Conservation (phyloP, 2,113 vertebrate species). For the Acrocephalus kingi region DNA sequence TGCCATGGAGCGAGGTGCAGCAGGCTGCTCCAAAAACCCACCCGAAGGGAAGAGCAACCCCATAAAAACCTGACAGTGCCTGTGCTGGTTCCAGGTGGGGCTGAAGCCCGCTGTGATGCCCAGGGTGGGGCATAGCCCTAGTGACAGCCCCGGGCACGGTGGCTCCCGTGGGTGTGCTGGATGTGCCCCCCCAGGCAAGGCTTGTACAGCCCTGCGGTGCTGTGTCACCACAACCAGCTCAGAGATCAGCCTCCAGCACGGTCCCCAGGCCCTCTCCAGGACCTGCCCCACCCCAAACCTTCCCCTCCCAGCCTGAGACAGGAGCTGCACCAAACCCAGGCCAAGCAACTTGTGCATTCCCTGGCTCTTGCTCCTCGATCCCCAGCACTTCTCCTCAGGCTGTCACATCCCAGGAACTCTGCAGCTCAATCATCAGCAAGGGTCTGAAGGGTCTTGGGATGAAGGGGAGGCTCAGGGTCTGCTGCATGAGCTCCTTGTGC, state of each 20-base stretch:
- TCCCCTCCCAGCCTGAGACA: rapidly evolving
- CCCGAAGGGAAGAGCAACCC: neutral
- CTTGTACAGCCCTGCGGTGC: rapidly evolving
- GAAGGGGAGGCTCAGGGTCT: neutral
- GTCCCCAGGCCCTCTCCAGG: neutral
- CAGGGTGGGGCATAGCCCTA: rapidly evolving
- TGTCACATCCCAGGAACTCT: rapidly evolving
- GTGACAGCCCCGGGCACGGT: neutral
- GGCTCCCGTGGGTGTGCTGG: neutral
- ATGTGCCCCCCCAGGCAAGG: neutral
- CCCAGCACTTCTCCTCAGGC: rapidly evolving
- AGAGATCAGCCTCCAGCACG: neutral
- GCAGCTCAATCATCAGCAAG: neutral
- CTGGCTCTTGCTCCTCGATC: rapidly evolving
- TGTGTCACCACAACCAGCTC: neutral
- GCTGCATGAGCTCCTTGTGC: rapidly evolving
- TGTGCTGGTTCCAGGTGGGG: rapidly evolving
- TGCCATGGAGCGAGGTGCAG: rapidly evolving
- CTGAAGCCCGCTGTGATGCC: rapidly evolving
- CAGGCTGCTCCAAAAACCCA: neutral
- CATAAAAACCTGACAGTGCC: rapidly evolving
- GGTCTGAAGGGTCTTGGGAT: neutral
- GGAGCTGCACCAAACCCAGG: neutral
- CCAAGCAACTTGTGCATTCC: neutral
- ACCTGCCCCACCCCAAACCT: neutral